Evolutionary conservation across 1,140 invertebrate genomes (phyloP).

Genomic region (Conopomorpha cramerella): DNA sequence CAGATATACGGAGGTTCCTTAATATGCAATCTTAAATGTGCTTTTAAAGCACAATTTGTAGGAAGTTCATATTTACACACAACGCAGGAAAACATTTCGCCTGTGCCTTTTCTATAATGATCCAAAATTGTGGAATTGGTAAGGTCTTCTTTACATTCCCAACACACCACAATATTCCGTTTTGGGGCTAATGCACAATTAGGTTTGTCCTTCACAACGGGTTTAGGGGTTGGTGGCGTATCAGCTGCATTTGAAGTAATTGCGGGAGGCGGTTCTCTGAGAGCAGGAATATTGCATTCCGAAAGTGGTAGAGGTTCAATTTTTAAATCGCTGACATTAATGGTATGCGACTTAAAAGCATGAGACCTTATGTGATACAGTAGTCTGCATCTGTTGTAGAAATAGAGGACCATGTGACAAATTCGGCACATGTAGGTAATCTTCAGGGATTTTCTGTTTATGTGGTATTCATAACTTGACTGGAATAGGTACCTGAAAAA

Average conservation of each 20-base stretch:
- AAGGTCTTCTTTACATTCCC: conserved; percentile 29
- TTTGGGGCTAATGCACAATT: no score
- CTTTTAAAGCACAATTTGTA: conserved; percentile 42
- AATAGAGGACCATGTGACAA: conserved; percentile 24
- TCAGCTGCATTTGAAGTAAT: conserved; percentile 4
- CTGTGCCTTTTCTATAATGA: conserved; percentile 32
- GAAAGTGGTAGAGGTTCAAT: conserved; percentile 33
- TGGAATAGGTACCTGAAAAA: conserved; percentile 44
- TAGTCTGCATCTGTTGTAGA: conserved; percentile 46
- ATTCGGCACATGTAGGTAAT: conserved; percentile 38
- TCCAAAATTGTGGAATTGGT: conserved; percentile 9
- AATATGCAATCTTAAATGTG: conserved; percentile 53
- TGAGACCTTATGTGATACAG: conserved; percentile 46
- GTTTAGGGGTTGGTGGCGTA: conserved; percentile 5
- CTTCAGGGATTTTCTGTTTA: conserved; percentile 40
- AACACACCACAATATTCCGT: no score
- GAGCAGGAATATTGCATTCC: conserved; percentile 8
- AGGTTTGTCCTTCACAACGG: no score
- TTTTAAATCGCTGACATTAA: conserved; percentile 40
- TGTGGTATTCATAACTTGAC: conserved; percentile 39
- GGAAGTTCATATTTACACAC: conserved; percentile 52
- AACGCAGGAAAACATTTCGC: conserved; percentile 24
- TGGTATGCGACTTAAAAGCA: conserved; percentile 40
- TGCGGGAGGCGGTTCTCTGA: neutral
- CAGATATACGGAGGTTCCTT: conserved; percentile 48